These are phyloP conservation scores for Athalia circularis DNA, from an alignment of 2,888 invertebrate species.

Conservation along the genomic window DNA sequence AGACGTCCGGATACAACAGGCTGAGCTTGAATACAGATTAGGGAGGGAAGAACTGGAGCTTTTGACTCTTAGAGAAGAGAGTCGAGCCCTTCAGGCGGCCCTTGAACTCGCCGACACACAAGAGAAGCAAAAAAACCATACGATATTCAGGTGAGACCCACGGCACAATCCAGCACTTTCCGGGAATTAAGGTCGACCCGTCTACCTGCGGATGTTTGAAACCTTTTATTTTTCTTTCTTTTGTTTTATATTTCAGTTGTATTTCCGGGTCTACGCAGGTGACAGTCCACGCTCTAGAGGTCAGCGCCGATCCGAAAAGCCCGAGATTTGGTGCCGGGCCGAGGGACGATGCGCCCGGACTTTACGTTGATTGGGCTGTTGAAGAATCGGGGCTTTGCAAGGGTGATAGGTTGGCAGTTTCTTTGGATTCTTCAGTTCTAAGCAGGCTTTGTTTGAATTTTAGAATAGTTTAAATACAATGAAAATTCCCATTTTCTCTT, in stretches of 20 bases:
- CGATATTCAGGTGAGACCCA: slow-evolving; percentile 77
- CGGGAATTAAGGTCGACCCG: slow-evolving; percentile 11
- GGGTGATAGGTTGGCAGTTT: slow-evolving; percentile 81
- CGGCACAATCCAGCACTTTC: slow-evolving; percentile 61
- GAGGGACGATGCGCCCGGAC: slow-evolving; percentile 80
- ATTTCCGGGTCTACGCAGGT: slow-evolving; percentile 74
- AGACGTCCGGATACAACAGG: slow-evolving; percentile 91
- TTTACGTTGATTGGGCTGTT: slow-evolving; percentile 88
- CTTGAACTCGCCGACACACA: slow-evolving; percentile 79
- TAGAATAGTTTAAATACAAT: too few relatives aligned
- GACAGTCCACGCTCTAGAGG: slow-evolving; percentile 82
- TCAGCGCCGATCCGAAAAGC: slow-evolving; percentile 82
- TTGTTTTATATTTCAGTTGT: slow-evolving; percentile 65
- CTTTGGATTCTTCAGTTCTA: neutral
- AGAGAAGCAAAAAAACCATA: slow-evolving; percentile 75
- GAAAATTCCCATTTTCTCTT: too few relatives aligned
- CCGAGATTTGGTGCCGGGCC: slow-evolving; percentile 84
- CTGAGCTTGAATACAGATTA: slow-evolving; percentile 91
- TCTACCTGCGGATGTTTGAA: too few relatives aligned
- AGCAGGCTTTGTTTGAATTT: neutral
- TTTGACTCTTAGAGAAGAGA: slow-evolving; percentile 89
- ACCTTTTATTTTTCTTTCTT: slow-evolving; percentile 11
- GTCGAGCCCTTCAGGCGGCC: slow-evolving; percentile 85
- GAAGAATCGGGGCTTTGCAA: slow-evolving; percentile 85
- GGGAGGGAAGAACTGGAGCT: slow-evolving; percentile 92